Percentiles rank a stretch among this genome's conserved stretches.
These are phyloP conservation scores for Lonchura striata DNA, from an alignment of 2,113 vertebrate genomes.

Conservation along the genomic window DNA sequence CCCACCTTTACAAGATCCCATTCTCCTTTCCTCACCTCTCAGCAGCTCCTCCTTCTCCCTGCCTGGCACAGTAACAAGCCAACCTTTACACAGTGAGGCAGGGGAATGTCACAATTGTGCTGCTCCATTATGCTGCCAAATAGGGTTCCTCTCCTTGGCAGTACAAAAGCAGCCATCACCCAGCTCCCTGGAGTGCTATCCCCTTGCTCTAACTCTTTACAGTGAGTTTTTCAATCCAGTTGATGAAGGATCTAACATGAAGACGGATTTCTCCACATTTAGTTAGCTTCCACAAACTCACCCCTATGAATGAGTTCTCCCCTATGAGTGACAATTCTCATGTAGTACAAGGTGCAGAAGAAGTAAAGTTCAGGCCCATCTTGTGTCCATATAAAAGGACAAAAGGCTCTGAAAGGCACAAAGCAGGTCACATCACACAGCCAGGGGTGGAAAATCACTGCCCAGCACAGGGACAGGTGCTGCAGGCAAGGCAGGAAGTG, in stretches of 20 bases:
- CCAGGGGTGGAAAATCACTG: background rate
- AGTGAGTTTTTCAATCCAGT: background rate
- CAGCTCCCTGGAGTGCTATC: background rate
- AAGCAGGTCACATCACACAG: background rate
- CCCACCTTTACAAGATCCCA: background rate
- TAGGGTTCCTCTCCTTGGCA: background rate
- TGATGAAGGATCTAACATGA: background rate
- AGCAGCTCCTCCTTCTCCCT: background rate
- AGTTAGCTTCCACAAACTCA: accelerated
- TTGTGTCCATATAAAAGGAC: background rate
- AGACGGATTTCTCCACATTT: background rate
- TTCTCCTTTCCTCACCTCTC: background rate
- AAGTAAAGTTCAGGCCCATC: background rate
- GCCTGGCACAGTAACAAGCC: background rate
- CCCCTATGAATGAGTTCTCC: background rate
- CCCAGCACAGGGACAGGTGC: background rate
- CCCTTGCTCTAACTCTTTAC: background rate
- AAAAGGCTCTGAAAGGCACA: background rate
- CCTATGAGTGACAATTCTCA: too few species aligned
- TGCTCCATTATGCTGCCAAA: accelerated
- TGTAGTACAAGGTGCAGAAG: background rate
- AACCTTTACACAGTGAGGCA: background rate
- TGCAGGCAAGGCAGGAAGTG: background rate
- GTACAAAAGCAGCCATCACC: background rate
- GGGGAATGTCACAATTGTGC: background rate